Base-by-base conservation (phyloP, 2,113 vertebrate species). In the Vulpes vulpes region DNA sequence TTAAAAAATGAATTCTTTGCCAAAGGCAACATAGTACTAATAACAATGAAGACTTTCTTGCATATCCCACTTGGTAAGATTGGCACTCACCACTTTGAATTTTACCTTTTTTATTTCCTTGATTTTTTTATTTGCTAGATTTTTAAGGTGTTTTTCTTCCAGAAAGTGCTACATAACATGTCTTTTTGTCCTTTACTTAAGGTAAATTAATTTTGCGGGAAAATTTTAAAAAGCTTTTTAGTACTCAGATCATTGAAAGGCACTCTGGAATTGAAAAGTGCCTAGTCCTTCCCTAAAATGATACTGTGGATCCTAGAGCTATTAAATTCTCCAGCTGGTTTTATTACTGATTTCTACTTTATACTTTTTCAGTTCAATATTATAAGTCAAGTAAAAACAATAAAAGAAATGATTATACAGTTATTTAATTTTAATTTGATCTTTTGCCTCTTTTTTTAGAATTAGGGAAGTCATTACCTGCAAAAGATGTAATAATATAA, bases 401-500 rank as follows among this genome's bases (percentile, higher is more conserved):
- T 73, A 25, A 82, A 76, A 79, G 5, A 17, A 84, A 49, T 55
- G 10, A 57, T 89, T 53, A 49, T 69, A 9, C n/a, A 79, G 19
- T 86, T 78, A 35, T 3, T 53, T 88, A 27, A 59, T 79, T 92
- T 85, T 64, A 65, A 64, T 22, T 78, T 82, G 23, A 49, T 82
- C 57, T 62, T 27, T 64, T 43, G 43, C 43, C 43, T 64, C 64
- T 65, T 30, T 59, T 84, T 71, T 86, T 69, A 67, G 17, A 89
- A 90, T 90, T 89, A 85, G 51, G 32, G 74, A 95, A 91, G 76
- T 82, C 23, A 57, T 73, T 82, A 93, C 16, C 16, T 91, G 25
- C 23, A 94, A 82, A 95, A 91, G 32, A 67, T 86, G 7, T 86
- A 93, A 90, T 79, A 86, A 57, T 89, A 71, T 62, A 84, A 35